These are phyloP conservation scores for Drosophila pachea DNA, from an alignment of 1,140 invertebrate species.

Conservation along the genomic window DNA sequence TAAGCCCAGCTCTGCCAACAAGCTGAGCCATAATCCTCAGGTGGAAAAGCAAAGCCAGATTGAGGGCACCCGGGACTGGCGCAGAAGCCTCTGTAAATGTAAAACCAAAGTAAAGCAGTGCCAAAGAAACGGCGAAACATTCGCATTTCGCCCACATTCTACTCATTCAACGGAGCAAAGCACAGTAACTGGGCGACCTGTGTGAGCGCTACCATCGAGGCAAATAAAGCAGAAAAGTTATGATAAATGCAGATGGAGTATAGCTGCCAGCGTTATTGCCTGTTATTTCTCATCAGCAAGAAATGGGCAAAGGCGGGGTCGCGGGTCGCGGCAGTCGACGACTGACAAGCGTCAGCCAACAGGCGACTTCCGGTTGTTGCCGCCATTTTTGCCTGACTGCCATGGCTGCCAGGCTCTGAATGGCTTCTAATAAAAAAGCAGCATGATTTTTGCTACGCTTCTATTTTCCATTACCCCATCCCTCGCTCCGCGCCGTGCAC, in stretches of 20 bases:
- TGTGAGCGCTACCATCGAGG: conserved; percentile 53
- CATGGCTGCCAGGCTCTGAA: conserved; percentile 62
- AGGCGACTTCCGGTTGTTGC: conserved; percentile 70
- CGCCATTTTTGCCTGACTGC: conserved; percentile 51
- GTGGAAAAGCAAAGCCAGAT: conserved; percentile 2
- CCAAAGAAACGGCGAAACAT: conserved; percentile 47
- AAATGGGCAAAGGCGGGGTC: conserved; percentile 12
- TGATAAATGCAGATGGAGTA: conserved; percentile 77
- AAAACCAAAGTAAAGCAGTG: conserved; percentile 45
- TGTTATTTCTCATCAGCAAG: conserved; percentile 73
- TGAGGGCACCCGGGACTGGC: neutral
- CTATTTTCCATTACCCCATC: conserved; percentile 68
- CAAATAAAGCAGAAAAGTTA: conserved; percentile 73
- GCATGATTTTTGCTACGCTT: conserved; percentile 69
- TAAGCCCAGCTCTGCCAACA: conserved; percentile 14
- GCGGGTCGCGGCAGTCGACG: conserved; percentile 10
- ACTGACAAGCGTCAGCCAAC: conserved; percentile 40
- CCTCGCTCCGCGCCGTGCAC: neutral
- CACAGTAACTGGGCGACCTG: conserved; percentile 9
- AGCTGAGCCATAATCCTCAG: conserved; percentile 30
- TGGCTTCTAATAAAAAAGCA: conserved; percentile 69
- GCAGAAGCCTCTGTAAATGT: conserved; percentile 32
- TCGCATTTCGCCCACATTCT: conserved; percentile 1
- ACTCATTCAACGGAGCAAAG: conserved; percentile 25
- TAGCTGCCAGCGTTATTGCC: conserved; percentile 70